Evolutionary conservation across 2,797 vertebrate species (phyloP).

Genomic region (Podarcis lilfordi): DNA sequence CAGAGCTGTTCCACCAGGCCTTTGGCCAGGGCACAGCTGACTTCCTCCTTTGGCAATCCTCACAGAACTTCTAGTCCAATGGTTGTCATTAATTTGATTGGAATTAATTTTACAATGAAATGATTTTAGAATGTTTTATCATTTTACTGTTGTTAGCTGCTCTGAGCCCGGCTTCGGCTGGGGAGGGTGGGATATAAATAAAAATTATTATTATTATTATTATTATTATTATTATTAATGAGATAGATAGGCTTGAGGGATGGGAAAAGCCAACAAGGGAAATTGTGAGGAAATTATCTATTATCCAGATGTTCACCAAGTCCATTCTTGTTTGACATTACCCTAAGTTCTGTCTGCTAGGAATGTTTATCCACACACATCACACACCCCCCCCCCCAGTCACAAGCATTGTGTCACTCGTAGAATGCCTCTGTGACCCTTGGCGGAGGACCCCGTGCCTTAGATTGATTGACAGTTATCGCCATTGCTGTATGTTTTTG

Average conservation of each 20-base stretch:
- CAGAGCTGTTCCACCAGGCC: too few species aligned
- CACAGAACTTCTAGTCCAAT: too few species aligned
- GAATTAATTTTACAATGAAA: too few species aligned
- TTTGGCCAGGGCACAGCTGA: too few species aligned
- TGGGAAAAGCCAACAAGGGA: neutral
- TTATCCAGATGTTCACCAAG: neutral
- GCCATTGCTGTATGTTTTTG: conserved; percentile 52
- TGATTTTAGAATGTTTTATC: too few species aligned
- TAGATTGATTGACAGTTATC: neutral
- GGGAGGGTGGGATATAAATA: too few species aligned
- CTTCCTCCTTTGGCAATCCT: too few species aligned
- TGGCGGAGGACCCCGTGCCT: neutral
- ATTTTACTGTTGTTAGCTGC: too few species aligned
- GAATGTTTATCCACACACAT: neutral
- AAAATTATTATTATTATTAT: too few species aligned
- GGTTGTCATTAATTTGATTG: too few species aligned
- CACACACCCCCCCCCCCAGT: accelerated
- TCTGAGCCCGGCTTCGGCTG: too few species aligned
- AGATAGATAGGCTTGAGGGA: neutral
- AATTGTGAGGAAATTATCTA: neutral
- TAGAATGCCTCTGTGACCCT: neutral
- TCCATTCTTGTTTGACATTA: neutral
- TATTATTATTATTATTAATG: too few species aligned
- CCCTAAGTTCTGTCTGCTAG: neutral
- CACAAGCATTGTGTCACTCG: neutral